These are phyloP conservation scores for Laspeyria flexula DNA, from an alignment of 2,888 invertebrate species.

Conservation along the genomic window DNA sequence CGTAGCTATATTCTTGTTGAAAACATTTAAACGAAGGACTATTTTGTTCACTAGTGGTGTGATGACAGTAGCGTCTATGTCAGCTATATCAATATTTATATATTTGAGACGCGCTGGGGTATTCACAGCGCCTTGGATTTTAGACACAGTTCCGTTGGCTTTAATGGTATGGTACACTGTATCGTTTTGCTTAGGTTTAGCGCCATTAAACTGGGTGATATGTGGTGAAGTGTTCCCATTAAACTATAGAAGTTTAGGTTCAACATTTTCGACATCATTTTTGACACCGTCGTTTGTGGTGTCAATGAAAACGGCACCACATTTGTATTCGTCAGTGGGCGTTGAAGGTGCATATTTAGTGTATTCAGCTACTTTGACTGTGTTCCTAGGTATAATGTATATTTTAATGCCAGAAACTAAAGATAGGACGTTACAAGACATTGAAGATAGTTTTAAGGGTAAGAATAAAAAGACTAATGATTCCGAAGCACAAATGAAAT, in stretches of 20 bases:
- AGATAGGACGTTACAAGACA: constrained; percentile 77
- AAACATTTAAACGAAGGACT: constrained; percentile 70
- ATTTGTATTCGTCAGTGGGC: constrained; percentile 75
- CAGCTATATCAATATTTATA: constrained; percentile 70
- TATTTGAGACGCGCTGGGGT: constrained; percentile 69
- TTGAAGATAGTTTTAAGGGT: constrained; percentile 79
- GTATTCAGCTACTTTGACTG: constrained; percentile 69
- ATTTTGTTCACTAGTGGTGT: constrained; percentile 76
- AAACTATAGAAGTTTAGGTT: constrained; percentile 78
- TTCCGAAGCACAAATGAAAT: constrained; percentile 69
- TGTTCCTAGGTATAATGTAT: constrained; percentile 71
- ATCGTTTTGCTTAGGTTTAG: constrained; percentile 77
- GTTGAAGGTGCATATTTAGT: constrained; percentile 79
- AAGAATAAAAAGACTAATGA: constrained; percentile 53
- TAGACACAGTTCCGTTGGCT: constrained; percentile 69
- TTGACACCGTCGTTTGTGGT: constrained; percentile 76
- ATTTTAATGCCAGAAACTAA: constrained; percentile 76
- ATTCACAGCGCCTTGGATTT: constrained; percentile 63
- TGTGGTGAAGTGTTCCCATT: constrained; percentile 81
- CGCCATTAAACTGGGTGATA: constrained; percentile 79
- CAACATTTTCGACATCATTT: constrained; percentile 77
- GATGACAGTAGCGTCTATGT: constrained; percentile 71
- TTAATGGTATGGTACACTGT: constrained; percentile 75
- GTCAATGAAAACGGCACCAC: constrained; percentile 82
- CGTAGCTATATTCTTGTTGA: constrained; percentile 79